phyloP scores from a whole-genome alignment of 2,888 invertebrate species.

The Gryllus longicercus region DNA sequence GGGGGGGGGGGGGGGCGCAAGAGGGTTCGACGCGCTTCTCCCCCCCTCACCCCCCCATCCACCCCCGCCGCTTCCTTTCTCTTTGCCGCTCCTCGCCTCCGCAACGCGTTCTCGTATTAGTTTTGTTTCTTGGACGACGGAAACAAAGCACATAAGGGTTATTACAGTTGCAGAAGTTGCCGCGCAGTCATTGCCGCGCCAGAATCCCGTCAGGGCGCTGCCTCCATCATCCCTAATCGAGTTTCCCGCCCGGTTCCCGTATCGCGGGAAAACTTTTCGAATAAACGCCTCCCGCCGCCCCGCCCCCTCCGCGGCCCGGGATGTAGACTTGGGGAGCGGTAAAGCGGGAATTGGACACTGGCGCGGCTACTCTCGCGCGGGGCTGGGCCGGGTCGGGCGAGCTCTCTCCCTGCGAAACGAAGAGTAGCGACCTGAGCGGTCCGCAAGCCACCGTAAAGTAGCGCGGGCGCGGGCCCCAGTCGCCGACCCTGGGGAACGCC shows the following conservation, averaged over 20 bases:
- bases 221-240: conserved; percentile 9
- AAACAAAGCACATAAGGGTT: conserved; percentile 17
- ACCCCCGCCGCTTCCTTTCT: not conserved
- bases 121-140: conserved; percentile 4
- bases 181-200: not conserved
- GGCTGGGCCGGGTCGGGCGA: not conserved
- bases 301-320: not conserved
- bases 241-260: conserved; percentile 7
- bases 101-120: not conserved
- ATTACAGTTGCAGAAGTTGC: conserved; percentile 17
- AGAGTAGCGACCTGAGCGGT: not conserved
- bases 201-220: conserved; percentile 9
- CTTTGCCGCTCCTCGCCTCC: not conserved
- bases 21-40: not conserved
- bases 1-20: not conserved
- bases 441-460: no score
- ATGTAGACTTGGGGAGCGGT: not conserved
- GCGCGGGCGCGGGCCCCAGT: no score
- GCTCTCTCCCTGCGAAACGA: not conserved
- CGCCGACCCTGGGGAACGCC: no score
- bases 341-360: conserved; percentile 1
- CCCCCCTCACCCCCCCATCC: not conserved
- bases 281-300: not conserved
- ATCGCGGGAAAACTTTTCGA: conserved; percentile 12
- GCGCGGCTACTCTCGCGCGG: not conserved